Evolutionary conservation across 2,113 vertebrate species (phyloP).

Genomic region (Ranitomeya imitator): DNA sequence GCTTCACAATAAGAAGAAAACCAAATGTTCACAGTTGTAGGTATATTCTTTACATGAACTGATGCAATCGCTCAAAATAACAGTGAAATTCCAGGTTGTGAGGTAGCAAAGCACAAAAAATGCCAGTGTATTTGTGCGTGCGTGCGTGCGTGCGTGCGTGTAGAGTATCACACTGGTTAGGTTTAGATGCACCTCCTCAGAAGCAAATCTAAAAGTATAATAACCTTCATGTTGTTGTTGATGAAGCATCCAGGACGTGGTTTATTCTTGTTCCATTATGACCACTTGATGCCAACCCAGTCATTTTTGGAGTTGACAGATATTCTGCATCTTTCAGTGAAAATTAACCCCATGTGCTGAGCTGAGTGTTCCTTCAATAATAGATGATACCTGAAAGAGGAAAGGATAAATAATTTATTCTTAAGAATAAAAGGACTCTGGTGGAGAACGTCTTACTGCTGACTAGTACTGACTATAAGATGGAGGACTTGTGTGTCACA

Average conservation of each 20-base stretch:
- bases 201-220: no score
- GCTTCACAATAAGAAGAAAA: no score
- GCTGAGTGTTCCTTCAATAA: slow-evolving; percentile 43
- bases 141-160: no score
- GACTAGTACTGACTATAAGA: not conserved
- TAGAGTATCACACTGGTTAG: no score
- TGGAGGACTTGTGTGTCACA: no score
- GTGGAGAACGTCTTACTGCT: slow-evolving; percentile 11
- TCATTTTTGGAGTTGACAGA: not conserved
- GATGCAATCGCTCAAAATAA: no score
- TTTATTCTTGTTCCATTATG: not conserved
- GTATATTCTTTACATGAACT: no score
- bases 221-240: not conserved
- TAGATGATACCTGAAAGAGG: slow-evolving; percentile 41
- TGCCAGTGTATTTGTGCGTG: no score
- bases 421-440: slow-evolving; percentile 12
- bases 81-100: no score
- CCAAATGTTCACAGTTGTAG: no score
- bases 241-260: not conserved
- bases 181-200: no score
- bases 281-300: not conserved
- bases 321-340: not conserved
- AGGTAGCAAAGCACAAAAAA: no score
- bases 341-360: slow-evolving; percentile 10
- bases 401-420: slow-evolving; percentile 34